phyloP scores from a whole-genome alignment of 2,113 vertebrate genomes.

The Tachysurus vachellii region DNA sequence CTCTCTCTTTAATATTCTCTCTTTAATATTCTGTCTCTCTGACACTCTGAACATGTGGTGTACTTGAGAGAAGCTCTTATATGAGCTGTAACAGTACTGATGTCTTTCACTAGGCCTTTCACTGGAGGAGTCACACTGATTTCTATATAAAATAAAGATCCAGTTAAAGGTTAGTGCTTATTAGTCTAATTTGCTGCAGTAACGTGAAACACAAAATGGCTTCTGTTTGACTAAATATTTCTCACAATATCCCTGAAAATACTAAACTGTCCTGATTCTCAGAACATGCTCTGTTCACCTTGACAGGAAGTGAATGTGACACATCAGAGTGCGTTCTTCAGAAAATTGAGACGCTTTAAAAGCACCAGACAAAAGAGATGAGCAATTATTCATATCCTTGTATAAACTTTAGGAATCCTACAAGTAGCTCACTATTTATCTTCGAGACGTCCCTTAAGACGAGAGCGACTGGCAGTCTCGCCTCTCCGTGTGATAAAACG shows the following conservation, averaged over 20 bases:
- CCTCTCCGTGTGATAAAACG: slow-evolving; percentile 1
- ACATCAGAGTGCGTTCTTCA: not conserved
- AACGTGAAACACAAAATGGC: not conserved
- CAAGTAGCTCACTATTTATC: not conserved
- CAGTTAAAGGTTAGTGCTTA: not conserved
- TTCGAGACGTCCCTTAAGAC: not conserved
- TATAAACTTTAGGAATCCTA: not conserved
- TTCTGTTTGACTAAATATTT: too few species aligned
- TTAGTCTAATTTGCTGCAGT: not conserved
- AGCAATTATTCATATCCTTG: too few species aligned
- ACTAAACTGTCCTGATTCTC: too few species aligned
- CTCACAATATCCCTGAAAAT: too few species aligned
- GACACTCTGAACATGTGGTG: too few species aligned
- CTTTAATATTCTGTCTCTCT: not conserved
- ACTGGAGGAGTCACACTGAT: not conserved
- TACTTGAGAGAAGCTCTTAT: too few species aligned
- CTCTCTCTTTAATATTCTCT: slow-evolving; percentile 5
- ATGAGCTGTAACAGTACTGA: not conserved
- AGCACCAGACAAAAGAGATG: too few species aligned
- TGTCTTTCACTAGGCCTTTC: not conserved
- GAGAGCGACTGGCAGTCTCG: slow-evolving; percentile 1
- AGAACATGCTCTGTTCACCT: too few species aligned
- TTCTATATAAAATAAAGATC: not conserved
- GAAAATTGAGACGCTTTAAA: not conserved
- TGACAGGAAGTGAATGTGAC: not conserved